phyloP scores from a whole-genome alignment of 2,113 vertebrate genomes.

The Cynoglossus semilaevis region DNA sequence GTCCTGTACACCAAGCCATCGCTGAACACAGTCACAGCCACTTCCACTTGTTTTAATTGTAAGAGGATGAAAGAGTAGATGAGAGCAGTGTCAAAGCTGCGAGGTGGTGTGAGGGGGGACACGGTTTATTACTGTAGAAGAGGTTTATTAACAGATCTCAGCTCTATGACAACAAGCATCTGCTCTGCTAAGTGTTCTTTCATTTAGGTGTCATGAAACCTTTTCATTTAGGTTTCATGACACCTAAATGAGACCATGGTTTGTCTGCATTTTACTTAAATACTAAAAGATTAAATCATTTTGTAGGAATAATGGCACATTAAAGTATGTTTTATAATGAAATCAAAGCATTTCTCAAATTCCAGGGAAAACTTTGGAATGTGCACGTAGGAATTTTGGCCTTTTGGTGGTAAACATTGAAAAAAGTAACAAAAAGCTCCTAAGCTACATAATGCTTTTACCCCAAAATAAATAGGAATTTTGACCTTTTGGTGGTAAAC shows the following conservation, averaged over 20 bases:
- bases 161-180: slow-evolving; percentile 7
- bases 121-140: slow-evolving; percentile 12
- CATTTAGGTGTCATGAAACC: slow-evolving; percentile 10
- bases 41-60: background rate
- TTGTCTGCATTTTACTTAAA: slow-evolving; percentile 3
- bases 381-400: no score
- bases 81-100: background rate
- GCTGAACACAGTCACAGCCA: no score
- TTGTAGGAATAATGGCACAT: background rate
- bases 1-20: no score
- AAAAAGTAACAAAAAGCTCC: no score
- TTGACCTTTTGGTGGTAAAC: no score
- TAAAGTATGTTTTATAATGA: background rate
- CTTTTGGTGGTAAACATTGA: no score
- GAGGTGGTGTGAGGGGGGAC: background rate
- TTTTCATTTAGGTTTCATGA: slow-evolving; percentile 4
- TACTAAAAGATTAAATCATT: slow-evolving; percentile 4
- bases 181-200: background rate
- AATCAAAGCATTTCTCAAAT: slow-evolving; percentile 20
- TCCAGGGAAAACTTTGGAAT: slow-evolving; percentile 12
- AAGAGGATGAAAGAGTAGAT: background rate
- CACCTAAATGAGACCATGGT: slow-evolving; percentile 4
- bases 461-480: no score
- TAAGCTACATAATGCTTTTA: no score
- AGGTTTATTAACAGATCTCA: slow-evolving; percentile 2